Percentiles rank a stretch among this genome's conserved stretches.
These are phyloP conservation scores for Zootermopsis nevadensis DNA, from an alignment of 2,888 invertebrate genomes.

Conservation along the genomic window DNA sequence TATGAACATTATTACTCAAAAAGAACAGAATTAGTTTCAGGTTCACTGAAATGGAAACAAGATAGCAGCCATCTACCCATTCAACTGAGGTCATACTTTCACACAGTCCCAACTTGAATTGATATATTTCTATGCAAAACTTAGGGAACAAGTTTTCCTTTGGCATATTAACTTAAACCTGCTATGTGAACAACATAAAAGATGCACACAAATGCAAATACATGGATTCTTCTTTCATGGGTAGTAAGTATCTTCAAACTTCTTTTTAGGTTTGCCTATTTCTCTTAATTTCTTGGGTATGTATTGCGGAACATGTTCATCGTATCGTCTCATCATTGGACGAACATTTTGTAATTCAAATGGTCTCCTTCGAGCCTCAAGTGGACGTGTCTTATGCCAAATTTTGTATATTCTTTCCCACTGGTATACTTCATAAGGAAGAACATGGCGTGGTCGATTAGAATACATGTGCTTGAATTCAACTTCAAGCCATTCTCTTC, in stretches of 20 bases:
- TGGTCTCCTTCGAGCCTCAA: conserved; percentile 76
- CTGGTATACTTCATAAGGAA: conserved; percentile 76
- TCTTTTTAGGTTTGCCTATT: conserved; percentile 67
- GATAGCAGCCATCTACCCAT: too few species aligned
- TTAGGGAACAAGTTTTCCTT: too few species aligned
- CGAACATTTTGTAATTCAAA: conserved; percentile 74
- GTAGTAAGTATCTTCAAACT: conserved; percentile 39
- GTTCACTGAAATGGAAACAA: too few species aligned
- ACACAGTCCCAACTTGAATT: too few species aligned
- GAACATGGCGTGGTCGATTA: conserved; percentile 73
- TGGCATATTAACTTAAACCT: too few species aligned
- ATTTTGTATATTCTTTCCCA: conserved; percentile 87
- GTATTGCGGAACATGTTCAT: conserved; percentile 76
- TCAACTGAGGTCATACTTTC: too few species aligned
- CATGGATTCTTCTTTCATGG: neutral
- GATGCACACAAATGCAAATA: neutral
- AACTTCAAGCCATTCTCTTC: conserved; percentile 76
- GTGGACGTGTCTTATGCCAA: conserved; percentile 73
- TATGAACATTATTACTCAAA: too few species aligned
- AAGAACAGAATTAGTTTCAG: too few species aligned
- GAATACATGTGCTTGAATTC: conserved; percentile 76
- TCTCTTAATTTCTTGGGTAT: conserved; percentile 76
- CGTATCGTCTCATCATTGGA: conserved; percentile 72
- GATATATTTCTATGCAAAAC: too few species aligned
- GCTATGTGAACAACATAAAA: too few species aligned